A percentile compares a stretch with the other conserved stretches of the same genome.
phyloP scores from a whole-genome alignment of 2,113 vertebrate species.

The Zonotrichia leucophrys region DNA sequence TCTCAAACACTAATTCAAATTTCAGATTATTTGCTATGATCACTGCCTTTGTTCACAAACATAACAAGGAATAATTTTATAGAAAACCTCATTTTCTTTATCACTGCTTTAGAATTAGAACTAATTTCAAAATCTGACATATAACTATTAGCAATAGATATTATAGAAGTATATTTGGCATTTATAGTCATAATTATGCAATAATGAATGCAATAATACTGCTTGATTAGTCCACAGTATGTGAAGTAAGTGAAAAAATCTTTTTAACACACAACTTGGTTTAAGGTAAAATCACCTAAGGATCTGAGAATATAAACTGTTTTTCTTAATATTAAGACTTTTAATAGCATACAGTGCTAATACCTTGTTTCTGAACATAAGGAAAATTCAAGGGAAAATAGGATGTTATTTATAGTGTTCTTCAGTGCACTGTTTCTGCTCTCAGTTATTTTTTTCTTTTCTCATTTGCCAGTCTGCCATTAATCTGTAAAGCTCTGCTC shows the following conservation, averaged over 20 bases:
- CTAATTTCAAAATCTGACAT: conserved; percentile 6
- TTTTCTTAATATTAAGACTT: conserved; percentile 35
- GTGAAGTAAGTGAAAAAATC: conserved; percentile 5
- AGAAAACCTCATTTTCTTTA: neutral
- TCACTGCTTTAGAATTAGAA: neutral
- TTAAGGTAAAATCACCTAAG: conserved; percentile 4
- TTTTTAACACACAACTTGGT: conserved; percentile 18
- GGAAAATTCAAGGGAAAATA: neutral
- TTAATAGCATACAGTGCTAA: neutral
- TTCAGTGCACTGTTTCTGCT: neutral
- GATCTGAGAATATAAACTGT: conserved; percentile 13
- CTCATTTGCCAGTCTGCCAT: neutral
- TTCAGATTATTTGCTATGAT: neutral
- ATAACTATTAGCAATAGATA: neutral
- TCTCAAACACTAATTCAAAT: neutral
- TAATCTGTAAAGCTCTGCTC: neutral
- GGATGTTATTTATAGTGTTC: neutral
- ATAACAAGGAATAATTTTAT: neutral
- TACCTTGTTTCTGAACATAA: neutral
- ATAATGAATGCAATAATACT: conserved; percentile 23
- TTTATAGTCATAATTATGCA: conserved; percentile 37
- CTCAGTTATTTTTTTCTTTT: neutral
- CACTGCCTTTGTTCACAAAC: neutral
- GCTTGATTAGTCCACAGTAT: conserved; percentile 25
- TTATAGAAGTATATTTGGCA: neutral